Conservation (phyloP, 2,888 invertebrate species). For the Drosophila phalerata region DNA sequence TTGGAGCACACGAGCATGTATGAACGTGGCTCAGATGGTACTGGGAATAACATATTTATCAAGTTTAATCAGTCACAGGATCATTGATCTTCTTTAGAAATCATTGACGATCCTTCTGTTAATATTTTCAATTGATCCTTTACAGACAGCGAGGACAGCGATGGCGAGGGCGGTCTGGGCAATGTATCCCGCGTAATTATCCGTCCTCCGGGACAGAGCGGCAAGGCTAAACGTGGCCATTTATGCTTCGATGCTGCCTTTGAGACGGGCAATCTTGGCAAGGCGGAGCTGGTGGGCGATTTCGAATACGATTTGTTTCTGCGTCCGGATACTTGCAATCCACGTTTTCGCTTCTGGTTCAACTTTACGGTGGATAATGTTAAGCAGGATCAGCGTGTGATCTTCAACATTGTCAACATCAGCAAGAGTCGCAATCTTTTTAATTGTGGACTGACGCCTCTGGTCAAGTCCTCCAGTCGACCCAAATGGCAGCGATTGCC, state of each 20-base stretch:
- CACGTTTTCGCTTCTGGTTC: slow-evolving; percentile 97
- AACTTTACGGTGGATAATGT: slow-evolving; percentile 99
- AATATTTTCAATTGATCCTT: slow-evolving; percentile 4
- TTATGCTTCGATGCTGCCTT: slow-evolving; percentile 98
- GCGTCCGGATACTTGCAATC: slow-evolving; percentile 98
- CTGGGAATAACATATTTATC: neutral
- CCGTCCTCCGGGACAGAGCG: slow-evolving; percentile 95
- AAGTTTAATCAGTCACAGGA: neutral
- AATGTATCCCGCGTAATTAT: slow-evolving; percentile 96
- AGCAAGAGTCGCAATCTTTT: slow-evolving; percentile 96
- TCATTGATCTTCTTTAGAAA: neutral
- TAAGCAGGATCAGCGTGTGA: slow-evolving; percentile 96
- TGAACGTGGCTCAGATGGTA: slow-evolving; percentile 85
- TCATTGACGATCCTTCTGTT: neutral
- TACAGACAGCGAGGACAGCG: slow-evolving; percentile 95
- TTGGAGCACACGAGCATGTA: slow-evolving; percentile 89
- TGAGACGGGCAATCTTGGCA: slow-evolving; percentile 98
- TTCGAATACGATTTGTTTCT: slow-evolving; percentile 98
- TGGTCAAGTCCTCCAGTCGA: slow-evolving; percentile 96
- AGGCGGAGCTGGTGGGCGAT: slow-evolving; percentile 96
- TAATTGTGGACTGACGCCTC: slow-evolving; percentile 95
- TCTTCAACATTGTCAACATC: slow-evolving; percentile 98
- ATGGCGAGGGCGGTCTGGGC: slow-evolving; percentile 96
- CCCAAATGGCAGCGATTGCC: slow-evolving; percentile 96
- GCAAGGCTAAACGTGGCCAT: slow-evolving; percentile 98